Evolutionary conservation across 2,113 vertebrate genomes (phyloP), one percentile per base, ranked within the genome.

Genomic region (Polypterus senegalus): DNA sequence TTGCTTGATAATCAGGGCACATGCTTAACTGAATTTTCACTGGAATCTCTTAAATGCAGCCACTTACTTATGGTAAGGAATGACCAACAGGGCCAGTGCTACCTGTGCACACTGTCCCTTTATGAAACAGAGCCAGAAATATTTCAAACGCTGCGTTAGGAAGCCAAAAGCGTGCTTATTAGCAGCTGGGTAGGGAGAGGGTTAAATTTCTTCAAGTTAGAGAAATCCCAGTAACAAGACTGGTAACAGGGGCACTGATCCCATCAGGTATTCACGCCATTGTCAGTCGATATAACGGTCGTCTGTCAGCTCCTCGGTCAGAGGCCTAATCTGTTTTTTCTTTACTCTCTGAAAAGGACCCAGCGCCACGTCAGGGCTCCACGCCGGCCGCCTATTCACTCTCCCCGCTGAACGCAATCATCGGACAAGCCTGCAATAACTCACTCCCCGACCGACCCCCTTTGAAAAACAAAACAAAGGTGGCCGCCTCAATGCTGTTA

Each of bases 351-450:
- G 85, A 90, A 90, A 85, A 81, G 84, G 79, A 81, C 85, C 83
- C 79, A 88, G 86, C 79, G 76, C 76, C 85, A 70, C 81, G 73
- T 86, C 84, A 71, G 82, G 81, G 80, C 85, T 72, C 80, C 90
- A 89, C 66, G 84, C 85, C 78, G 83, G 71, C 86, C 81, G 78
- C 81, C 86, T 81, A 86, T 93, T 92, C 82, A 86, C 76, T 74
- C 80, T 88, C 89, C 88, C 89, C 70, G 70, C 78, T 73, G 88
- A 88, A 91, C 83, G 89, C 89, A 95, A 93, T 96, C 92, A 94
- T 87, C 67, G 86, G 89, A 91, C 91, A 90, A 88, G 78, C 77
- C 84, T 46, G 86, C 86, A 80, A 91, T 91, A 92, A 91, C 86
- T 88, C 86, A 85, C 86, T 88, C 86, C 81, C 79, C 72, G 82